Conservation (phyloP, 2,888 invertebrate genomes). For the Drosophila bunnanda region DNA sequence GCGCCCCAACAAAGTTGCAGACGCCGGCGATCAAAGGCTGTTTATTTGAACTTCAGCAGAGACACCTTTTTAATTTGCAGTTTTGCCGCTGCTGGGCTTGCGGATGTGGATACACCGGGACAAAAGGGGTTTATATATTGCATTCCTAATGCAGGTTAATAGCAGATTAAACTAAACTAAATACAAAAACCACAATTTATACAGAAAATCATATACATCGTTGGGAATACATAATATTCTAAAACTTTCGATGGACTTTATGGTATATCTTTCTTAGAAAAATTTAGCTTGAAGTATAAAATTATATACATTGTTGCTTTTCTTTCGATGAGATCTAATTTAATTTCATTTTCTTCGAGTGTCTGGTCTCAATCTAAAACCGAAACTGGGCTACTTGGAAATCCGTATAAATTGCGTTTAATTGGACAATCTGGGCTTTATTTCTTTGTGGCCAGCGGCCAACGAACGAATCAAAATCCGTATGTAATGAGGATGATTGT, state of each 20-base stretch:
- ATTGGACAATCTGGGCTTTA: slow-evolving; percentile 79
- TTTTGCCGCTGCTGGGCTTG: slow-evolving; percentile 56
- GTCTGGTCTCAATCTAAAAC: slow-evolving; percentile 24
- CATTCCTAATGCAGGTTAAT: not conserved
- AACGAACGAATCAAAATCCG: slow-evolving; percentile 39
- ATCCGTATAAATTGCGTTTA: slow-evolving; percentile 81
- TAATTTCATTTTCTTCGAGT: slow-evolving; percentile 14
- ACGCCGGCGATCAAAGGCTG: slow-evolving; percentile 67
- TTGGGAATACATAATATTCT: no score
- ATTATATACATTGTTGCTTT: not conserved
- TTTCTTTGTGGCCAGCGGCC: slow-evolving; percentile 61
- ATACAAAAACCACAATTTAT: not conserved
- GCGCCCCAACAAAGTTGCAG: slow-evolving; percentile 75
- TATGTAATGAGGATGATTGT: slow-evolving; percentile 56
- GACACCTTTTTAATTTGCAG: slow-evolving; percentile 78
- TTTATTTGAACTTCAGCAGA: slow-evolving; percentile 71
- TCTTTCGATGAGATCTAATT: not conserved
- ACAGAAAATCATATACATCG: not conserved
- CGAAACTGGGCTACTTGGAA: slow-evolving; percentile 64
- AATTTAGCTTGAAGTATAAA: not conserved
- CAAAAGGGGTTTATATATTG: not conserved
- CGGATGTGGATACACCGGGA: slow-evolving; percentile 12
- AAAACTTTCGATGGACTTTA: not conserved
- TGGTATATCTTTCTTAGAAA: not conserved
- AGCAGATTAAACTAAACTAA: not conserved